These are phyloP conservation scores for Esox niger DNA, from an alignment of 2,113 vertebrate genomes.

Conservation along the genomic window DNA sequence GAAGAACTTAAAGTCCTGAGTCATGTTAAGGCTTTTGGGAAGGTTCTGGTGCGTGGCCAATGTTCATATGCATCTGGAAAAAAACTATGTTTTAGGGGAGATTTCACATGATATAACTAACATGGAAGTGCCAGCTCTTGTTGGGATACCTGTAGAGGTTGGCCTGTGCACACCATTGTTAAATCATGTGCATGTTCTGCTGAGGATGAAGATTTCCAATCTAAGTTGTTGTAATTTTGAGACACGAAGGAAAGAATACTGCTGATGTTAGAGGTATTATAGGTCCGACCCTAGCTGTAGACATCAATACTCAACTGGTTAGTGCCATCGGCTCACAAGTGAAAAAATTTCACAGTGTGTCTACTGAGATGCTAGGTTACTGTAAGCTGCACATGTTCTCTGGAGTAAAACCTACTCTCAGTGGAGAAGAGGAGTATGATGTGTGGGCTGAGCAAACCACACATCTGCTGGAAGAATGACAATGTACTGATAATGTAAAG, in stretches of 20 bases:
- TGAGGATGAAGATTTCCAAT: background rate
- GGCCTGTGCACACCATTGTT: slow-evolving; percentile 1
- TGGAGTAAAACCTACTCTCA: slow-evolving; percentile 11
- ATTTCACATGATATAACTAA: background rate
- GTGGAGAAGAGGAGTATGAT: slow-evolving; percentile 36
- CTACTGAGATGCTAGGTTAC: slow-evolving; percentile 14
- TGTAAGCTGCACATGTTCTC: slow-evolving; percentile 29
- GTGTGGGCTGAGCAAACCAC: slow-evolving; percentile 24
- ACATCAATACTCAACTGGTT: slow-evolving; percentile 6
- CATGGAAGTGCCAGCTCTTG: background rate
- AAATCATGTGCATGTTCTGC: background rate
- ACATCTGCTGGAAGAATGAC: slow-evolving; percentile 28
- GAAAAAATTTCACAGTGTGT: background rate
- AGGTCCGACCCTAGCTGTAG: background rate
- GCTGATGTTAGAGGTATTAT: slow-evolving; percentile 11
- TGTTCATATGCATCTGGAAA: background rate
- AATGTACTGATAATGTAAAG: slow-evolving; percentile 20
- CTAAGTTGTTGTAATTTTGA: slow-evolving; percentile 9
- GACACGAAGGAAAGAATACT: slow-evolving; percentile 15
- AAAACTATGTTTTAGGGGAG: slow-evolving; percentile 3
- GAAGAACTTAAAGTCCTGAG: background rate
- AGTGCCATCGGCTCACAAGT: slow-evolving; percentile 13
- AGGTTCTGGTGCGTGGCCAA: background rate
- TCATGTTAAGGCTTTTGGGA: background rate
- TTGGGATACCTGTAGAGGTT: slow-evolving; percentile 1